phyloP scores from a whole-genome alignment of 2,113 vertebrate species.

The Nymphicus hollandicus region DNA sequence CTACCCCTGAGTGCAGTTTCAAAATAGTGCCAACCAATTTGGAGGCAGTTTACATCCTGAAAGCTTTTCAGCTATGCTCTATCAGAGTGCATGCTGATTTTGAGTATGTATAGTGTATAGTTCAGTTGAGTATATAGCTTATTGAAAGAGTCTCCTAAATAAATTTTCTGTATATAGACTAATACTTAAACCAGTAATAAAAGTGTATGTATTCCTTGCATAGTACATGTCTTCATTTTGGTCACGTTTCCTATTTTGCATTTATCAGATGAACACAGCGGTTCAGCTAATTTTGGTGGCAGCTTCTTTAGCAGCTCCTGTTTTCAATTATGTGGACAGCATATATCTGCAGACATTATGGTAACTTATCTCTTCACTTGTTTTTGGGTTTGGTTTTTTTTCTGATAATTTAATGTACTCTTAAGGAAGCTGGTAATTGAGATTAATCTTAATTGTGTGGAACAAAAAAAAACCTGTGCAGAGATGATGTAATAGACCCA shows the following conservation, averaged over 20 bases:
- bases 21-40: not conserved
- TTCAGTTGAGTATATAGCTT: not conserved
- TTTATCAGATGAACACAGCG: constrained; percentile 88
- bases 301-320: constrained; percentile 91
- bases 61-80: rapidly evolving
- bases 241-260: not conserved
- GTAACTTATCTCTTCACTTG: constrained; percentile 70
- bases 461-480: not conserved
- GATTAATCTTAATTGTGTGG: not conserved
- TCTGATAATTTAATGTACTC: not conserved
- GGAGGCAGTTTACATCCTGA: not conserved
- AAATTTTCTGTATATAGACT: not conserved
- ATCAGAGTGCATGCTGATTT: not conserved
- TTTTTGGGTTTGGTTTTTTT: not conserved
- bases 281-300: constrained; percentile 93
- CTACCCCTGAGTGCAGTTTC: not conserved
- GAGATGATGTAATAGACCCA: not conserved
- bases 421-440: not conserved
- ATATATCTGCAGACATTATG: constrained; percentile 89
- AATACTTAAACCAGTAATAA: not conserved
- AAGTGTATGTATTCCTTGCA: not conserved
- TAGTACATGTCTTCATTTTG: not conserved
- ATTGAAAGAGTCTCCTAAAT: not conserved
- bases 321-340: constrained; percentile 94
- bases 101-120: not conserved